Percentiles rank a stretch among this genome's conserved stretches.
Evolutionary conservation across 2,888 invertebrate species (phyloP).

Genomic region (Priocnemis perturbator): DNA sequence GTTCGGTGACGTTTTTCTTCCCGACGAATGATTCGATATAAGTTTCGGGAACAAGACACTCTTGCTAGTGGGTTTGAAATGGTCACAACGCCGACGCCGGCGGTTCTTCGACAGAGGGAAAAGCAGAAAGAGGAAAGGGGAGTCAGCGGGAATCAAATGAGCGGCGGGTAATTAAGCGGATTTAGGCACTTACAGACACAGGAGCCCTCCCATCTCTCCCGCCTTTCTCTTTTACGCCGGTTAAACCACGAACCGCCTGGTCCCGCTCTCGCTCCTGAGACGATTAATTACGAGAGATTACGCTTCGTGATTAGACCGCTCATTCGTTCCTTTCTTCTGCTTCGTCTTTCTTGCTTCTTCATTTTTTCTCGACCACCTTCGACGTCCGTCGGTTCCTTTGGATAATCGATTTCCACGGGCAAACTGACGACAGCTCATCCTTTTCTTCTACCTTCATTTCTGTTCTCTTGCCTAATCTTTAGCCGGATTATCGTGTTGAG

Average conservation of each 20-base stretch:
- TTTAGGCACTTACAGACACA: slow-evolving; percentile 50
- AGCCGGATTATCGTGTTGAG: neutral
- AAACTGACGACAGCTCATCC: neutral
- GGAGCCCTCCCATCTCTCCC: slow-evolving; percentile 28
- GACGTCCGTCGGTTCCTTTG: neutral
- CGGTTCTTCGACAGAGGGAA: neutral
- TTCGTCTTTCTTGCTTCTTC: neutral
- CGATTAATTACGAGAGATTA: too few relatives aligned
- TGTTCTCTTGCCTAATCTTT: too few relatives aligned
- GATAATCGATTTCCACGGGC: neutral
- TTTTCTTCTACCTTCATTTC: too few relatives aligned
- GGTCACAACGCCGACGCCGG: too few relatives aligned
- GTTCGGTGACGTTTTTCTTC: neutral
- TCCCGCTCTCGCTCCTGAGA: neutral
- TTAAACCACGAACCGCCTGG: slow-evolving; percentile 43
- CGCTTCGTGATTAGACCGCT: too few relatives aligned
- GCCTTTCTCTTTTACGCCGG: slow-evolving; percentile 38
- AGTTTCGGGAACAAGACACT: slow-evolving; percentile 6
- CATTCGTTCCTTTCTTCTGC: neutral
- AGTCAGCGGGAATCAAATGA: slow-evolving; percentile 50
- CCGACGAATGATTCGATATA: neutral
- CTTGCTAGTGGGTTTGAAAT: neutral
- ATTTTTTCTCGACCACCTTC: neutral
- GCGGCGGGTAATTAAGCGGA: slow-evolving; percentile 56
- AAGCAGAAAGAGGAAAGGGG: neutral